Base-by-base conservation (phyloP, 2,888 invertebrate genomes). In the Amblyjoppa proteus region DNA sequence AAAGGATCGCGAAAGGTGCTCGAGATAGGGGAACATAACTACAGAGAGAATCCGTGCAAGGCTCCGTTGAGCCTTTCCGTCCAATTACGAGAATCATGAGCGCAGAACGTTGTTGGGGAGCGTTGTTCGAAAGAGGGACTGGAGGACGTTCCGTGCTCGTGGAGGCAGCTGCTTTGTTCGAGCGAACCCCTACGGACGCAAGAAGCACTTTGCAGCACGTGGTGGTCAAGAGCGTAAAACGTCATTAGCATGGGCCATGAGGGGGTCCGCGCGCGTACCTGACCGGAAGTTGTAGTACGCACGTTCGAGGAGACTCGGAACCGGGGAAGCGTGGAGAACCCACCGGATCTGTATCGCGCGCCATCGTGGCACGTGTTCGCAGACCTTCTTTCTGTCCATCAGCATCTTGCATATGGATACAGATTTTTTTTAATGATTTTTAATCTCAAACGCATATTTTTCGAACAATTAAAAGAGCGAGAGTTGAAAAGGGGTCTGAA, bases 211-310 rank as follows among this genome's bases (percentile, higher is more conserved):
- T 82, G 16, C 85, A 81, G 87, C 45, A 74, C 68, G 41, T 84
- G 86, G 25, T 79, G 79, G 83, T 78, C 77, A 85, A 25, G 49
- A 81, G 75, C 76, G 85, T 85, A 83, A 85, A 85, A 70, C 76
- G 78, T n/a, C 9, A 84, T 84, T 84, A 86, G 51, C 69, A 84
- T 81, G 53, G 25, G 64, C 66, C 75, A 64, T 53, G 34, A 49
- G 61, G 77, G 68, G 68, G 58, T 34, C 61, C 7, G 61, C 20
- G 68, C 56, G 56, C 74, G 81, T 79, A 82, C 69, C 80, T 78
- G 77, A 85, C 87, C 81, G 87, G 87, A 87, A 85, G 85, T 87
- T 64, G 76, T 81, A 38, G 82, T 38, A 78, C 66, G 58, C 73
- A 71, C 53, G 49, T 75, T 71, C 77, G 68, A 66, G 80, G 58